Evolutionary conservation across 2,888 invertebrate genomes (phyloP), one percentile per base, ranked within the genome.

Genomic region (Dryobota labecula): DNA sequence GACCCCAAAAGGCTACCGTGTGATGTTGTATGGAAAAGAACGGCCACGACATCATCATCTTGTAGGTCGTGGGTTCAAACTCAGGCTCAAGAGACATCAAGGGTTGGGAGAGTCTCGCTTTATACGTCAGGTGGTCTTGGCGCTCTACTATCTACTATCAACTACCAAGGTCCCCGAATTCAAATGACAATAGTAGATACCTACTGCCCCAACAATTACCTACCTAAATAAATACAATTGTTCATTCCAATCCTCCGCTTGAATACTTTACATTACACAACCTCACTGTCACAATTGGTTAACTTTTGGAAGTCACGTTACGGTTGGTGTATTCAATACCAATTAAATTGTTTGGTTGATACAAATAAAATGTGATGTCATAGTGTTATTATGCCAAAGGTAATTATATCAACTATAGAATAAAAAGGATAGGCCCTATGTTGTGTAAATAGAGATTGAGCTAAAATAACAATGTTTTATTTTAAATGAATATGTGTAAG

Each of bases 201-300:
- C 24, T 36, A 54, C 41, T 2, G 30, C 27, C 18, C 41, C 9
- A 51, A 76, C 76, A 73, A 73, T 73, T 73, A 73, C 57, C 36
- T 24, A 67, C 36, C 13, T 5, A 71, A 62, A 58, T 54, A 76
- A 68, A 71, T 45, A 77, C 75, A 36, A 80, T 80, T 73, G 74
- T 63, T 53, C 43, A 20, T 43, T 73, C 27, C 36, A 73, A 67
- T 80, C 53, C 45, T 63, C 74, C 74, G 75, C 20, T 74, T 47
- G 15, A 68, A 49, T 68, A 63, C 36, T 67, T 27, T 36, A 6
- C 9, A 7, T 54, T 73, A 51, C 47, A 18, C 45, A 64, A 73
- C 65, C 61, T 62, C 27, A 61, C 36, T 80, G 63, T 80, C 9
- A 80, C 76, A 75, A 64, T 53, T 51, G 80, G 68, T 80, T 80